Conservation (phyloP, 1,140 invertebrate genomes). For the Laodelphax striatellus region DNA sequence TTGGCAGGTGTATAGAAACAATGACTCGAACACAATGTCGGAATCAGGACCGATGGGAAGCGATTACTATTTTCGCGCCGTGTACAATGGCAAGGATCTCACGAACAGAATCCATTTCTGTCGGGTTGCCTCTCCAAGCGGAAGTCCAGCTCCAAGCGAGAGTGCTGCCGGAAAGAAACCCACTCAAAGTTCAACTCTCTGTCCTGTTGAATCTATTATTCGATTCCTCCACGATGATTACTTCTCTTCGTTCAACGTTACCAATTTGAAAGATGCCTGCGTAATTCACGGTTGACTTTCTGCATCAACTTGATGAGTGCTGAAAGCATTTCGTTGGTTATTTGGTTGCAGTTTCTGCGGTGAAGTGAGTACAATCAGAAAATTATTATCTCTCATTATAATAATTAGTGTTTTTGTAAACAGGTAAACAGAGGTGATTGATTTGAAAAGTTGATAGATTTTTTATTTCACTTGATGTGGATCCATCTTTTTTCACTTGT, state of each 20-base stretch:
- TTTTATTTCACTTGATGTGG: too few relatives aligned
- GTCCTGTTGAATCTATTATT: conserved; percentile 73
- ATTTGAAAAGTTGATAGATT: too few relatives aligned
- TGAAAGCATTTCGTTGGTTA: too few relatives aligned
- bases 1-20: conserved; percentile 42
- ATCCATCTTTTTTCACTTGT: too few relatives aligned
- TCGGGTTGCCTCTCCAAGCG: conserved; percentile 36
- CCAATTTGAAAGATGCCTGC: conserved; percentile 77
- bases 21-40: conserved; percentile 34
- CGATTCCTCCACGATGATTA: conserved; percentile 76
- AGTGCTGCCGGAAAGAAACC: conserved; percentile 24
- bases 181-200: conserved; percentile 43
- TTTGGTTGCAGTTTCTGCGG: too few relatives aligned
- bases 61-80: conserved; percentile 66
- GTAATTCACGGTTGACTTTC: conserved; percentile 18
- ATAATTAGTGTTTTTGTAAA: too few relatives aligned
- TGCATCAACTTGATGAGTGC: too few relatives aligned
- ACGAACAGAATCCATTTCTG: conserved; percentile 75
- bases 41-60: conserved; percentile 33
- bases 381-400: too few relatives aligned
- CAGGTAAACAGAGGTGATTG: too few relatives aligned
- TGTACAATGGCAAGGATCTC: conserved; percentile 79
- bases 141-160: conserved; percentile 8
- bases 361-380: too few relatives aligned
- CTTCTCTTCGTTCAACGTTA: conserved; percentile 63